A percentile compares a stretch with the other conserved stretches of the same genome.
Evolutionary conservation across 2,113 vertebrate species (phyloP).

Genomic region (Coptodon rendalli): DNA sequence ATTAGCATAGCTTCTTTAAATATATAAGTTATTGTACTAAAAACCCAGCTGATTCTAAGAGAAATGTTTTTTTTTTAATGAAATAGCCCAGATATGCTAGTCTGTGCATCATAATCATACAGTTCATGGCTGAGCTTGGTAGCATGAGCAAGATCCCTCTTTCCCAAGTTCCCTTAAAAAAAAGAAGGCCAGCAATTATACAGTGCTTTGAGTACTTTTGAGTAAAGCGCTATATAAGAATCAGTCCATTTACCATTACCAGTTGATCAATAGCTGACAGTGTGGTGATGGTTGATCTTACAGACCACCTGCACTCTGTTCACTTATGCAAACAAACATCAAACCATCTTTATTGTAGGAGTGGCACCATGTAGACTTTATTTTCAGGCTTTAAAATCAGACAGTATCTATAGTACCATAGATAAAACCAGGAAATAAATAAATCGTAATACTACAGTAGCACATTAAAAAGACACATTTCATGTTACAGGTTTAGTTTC

Average conservation of each 20-base stretch:
- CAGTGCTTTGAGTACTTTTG: rapidly evolving
- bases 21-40: not conserved
- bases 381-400: conserved; percentile 46
- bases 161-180: not conserved
- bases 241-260: not conserved
- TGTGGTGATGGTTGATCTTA: not conserved
- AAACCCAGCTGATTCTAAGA: not conserved
- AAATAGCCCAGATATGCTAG: not conserved
- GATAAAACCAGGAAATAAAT: conserved; percentile 59
- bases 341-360: not conserved
- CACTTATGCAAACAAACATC: not conserved
- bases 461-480: conserved; percentile 57
- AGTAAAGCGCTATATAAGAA: not conserved
- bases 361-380: conserved; percentile 61
- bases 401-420: conserved; percentile 55
- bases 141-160: not conserved
- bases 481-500: conserved; percentile 13
- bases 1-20: not conserved
- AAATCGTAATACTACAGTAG: conserved; percentile 52
- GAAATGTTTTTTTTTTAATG: not conserved
- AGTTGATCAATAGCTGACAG: not conserved
- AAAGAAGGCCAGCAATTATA: not conserved
- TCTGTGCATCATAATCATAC: not conserved
- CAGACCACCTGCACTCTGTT: not conserved
- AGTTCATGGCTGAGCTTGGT: not conserved